Percentiles rank a stretch among this genome's conserved stretches.
These are phyloP conservation scores for Silurus aristotelis DNA, from an alignment of 2,797 vertebrate species.

Conservation along the genomic window DNA sequence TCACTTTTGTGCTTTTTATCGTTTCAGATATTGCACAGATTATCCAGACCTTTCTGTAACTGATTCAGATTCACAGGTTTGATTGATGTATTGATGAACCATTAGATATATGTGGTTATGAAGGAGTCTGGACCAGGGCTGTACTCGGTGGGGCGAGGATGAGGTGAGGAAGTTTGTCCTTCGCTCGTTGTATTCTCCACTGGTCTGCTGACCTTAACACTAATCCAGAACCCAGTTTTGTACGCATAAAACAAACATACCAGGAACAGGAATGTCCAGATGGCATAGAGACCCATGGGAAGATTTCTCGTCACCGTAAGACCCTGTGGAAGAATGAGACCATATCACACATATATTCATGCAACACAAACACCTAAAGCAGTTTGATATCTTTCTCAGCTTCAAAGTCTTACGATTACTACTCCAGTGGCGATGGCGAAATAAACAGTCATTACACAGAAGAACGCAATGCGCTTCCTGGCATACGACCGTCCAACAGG, in stretches of 20 bases:
- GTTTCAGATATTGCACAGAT: not conserved
- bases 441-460: not conserved
- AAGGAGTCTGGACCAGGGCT: too few relatives aligned
- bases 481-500: not conserved
- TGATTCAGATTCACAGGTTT: not conserved
- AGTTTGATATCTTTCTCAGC: not conserved
- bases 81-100: not conserved
- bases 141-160: too few relatives aligned
- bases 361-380: not conserved
- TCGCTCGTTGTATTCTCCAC: slow-evolving; percentile 68
- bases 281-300: not conserved
- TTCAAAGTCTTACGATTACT: not conserved
- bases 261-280: not conserved
- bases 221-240: slow-evolving; percentile 50
- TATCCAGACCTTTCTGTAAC: not conserved
- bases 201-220: not conserved
- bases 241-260: slow-evolving; percentile 76
- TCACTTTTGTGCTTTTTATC: not conserved
- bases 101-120: too few relatives aligned
- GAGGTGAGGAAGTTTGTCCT: too few relatives aligned
- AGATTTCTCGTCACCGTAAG: not conserved
- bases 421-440: not conserved
- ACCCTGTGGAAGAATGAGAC: not conserved
- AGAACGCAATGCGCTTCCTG: not conserved
- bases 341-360: too few relatives aligned